phyloP scores from a whole-genome alignment of 2,888 invertebrate species.

The Spicauda simplicius region DNA sequence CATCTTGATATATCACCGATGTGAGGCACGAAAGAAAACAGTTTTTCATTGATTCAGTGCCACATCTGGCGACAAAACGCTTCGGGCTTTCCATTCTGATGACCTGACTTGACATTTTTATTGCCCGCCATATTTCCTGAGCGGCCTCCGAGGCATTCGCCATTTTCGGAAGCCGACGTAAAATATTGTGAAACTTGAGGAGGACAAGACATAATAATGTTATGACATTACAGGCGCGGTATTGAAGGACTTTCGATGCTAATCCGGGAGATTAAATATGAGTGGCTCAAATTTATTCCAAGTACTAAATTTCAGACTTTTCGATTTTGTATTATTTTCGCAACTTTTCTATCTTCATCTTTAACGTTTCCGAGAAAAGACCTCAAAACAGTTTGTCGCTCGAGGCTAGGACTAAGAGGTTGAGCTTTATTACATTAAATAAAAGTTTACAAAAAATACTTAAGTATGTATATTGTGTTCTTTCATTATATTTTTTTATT shows the following conservation, averaged over 20 bases:
- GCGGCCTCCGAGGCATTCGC: slow-evolving; percentile 76
- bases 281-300: neutral
- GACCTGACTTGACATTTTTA: slow-evolving; percentile 85
- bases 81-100: slow-evolving; percentile 82
- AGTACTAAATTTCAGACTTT: neutral
- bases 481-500: too few relatives aligned
- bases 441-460: too few relatives aligned
- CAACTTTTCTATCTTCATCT: neutral
- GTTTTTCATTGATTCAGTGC: slow-evolving; percentile 83
- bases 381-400: neutral
- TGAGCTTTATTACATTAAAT: too few relatives aligned
- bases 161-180: slow-evolving; percentile 67
- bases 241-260: slow-evolving; percentile 15
- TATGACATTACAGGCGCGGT: slow-evolving; percentile 64
- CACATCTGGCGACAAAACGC: slow-evolving; percentile 84
- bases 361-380: neutral
- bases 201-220: slow-evolving; percentile 67
- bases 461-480: too few relatives aligned
- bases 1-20: slow-evolving; percentile 72
- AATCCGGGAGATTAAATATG: neutral
- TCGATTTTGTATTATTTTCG: neutral
- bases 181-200: slow-evolving; percentile 79
- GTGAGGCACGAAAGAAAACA: slow-evolving; percentile 79
- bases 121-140: slow-evolving; percentile 79
- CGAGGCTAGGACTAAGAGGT: too few relatives aligned